Evolutionary conservation across 2,888 invertebrate species (phyloP), one percentile per base, ranked within the genome.

Genomic region (Philereme vetulata): DNA sequence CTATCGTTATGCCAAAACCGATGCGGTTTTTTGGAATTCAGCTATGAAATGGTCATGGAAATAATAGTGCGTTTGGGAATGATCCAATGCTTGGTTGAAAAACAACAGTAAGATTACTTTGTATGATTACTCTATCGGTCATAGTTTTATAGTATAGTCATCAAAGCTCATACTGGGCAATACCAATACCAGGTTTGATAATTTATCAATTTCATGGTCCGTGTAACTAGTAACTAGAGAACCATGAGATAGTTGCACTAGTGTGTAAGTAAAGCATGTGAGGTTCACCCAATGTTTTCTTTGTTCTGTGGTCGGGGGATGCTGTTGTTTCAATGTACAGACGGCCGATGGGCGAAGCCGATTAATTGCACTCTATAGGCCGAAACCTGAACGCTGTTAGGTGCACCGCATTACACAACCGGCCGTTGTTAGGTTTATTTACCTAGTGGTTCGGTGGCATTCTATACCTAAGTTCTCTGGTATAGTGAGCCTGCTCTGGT

Each of bases 361-460:
- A 83, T 86, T 86, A 84, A 85, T 83, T 84, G 83, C 74, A 77
- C 78, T 76, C 76, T 74, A 77, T 76, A 77, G 77, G 73, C 74
- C 46, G 76, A 80, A 80, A 80, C 76, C 78, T 71, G 76, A 72
- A 67, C 76, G 76, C 75, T 75, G 79, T 78, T 75, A 72, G 71
- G 72, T 69, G 67, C 62, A 66, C 75, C 75, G 70, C 71, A 72
- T 77, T 76, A 76, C 76, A 77, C 68, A 64, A 62, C 66, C 69
- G 65, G n/a, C 65, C 68, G 68, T 72, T 76, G 71, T 73, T 72
- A 72, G 72, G 74, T 75, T 73, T 77, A 73, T 71, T 65, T 70
- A 67, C 40, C 67, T 65, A 62, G 60, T 58, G 64, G 56, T 56
- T 60, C 47, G 56, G 55, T 52, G 51, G 53, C 52, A 68, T 68